Evolutionary conservation across 2,888 invertebrate species (phyloP).

Genomic region (Fragum whitleyi): DNA sequence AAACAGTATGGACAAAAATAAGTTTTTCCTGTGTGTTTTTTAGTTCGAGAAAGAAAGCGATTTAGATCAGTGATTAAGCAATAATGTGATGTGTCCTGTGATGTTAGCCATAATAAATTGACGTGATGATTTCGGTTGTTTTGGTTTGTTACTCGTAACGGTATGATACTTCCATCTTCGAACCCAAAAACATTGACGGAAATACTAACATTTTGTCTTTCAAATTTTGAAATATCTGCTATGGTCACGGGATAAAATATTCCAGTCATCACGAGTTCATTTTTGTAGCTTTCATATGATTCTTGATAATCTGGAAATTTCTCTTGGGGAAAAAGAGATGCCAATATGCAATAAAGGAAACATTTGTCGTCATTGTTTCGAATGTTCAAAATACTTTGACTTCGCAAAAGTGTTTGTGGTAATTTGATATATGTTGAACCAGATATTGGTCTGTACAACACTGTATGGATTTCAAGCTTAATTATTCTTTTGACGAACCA

Average conservation of each 20-base stretch:
- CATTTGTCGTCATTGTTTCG: constrained; percentile 52
- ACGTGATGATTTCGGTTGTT: constrained; percentile 40
- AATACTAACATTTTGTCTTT: constrained; percentile 42
- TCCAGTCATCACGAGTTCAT: constrained; percentile 47
- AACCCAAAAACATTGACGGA: constrained; percentile 57
- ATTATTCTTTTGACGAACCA: constrained; percentile 53
- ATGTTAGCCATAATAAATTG: constrained; percentile 50
- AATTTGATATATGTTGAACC: constrained; percentile 50
- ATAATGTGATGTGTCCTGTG: constrained; percentile 47
- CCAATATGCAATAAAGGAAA: constrained; percentile 53
- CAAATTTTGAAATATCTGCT: constrained; percentile 36
- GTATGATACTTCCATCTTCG: constrained; percentile 48
- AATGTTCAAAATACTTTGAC: constrained; percentile 44
- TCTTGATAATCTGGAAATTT: constrained; percentile 34
- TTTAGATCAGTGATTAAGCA: constrained; percentile 57
- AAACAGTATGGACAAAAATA: constrained; percentile 43
- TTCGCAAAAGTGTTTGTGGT: constrained; percentile 28
- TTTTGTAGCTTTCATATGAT: constrained; percentile 37
- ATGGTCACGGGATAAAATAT: constrained; percentile 49
- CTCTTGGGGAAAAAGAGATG: constrained; percentile 37
- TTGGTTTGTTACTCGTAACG: constrained; percentile 45
- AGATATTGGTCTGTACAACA: constrained; percentile 45
- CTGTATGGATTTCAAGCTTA: constrained; percentile 46
- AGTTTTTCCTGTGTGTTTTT: constrained; percentile 5
- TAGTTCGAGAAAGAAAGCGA: constrained; percentile 51